Evolutionary conservation across 2,113 vertebrate species (phyloP).

Genomic region (Scomber scombrus): DNA sequence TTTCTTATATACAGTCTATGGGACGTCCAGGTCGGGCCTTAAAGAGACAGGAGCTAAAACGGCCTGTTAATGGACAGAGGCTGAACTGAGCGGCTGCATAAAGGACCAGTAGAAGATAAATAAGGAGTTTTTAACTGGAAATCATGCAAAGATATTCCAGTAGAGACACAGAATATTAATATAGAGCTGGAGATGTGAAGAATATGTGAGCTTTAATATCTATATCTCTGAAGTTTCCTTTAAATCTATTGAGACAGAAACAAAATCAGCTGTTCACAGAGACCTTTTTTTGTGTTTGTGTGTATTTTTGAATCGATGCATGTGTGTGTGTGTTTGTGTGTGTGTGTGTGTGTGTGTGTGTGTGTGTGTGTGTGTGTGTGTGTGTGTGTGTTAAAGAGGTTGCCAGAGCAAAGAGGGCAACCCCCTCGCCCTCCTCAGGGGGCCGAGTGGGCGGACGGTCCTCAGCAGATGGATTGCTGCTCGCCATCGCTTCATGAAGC

Average conservation of each 20-base stretch:
- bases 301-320: constrained; percentile 9
- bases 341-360: background rate
- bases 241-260: background rate
- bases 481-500: constrained; percentile 48
- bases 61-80: too few relatives aligned
- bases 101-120: too few relatives aligned
- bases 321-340: constrained; percentile 4
- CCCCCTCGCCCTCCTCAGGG: constrained; percentile 56
- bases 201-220: too few relatives aligned
- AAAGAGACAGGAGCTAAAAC: too few relatives aligned
- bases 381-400: constrained; percentile 38
- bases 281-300: background rate
- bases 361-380: constrained; percentile 30
- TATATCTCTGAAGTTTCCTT: too few relatives aligned
- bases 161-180: too few relatives aligned
- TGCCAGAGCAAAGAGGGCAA: constrained; percentile 50
- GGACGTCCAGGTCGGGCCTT: too few relatives aligned
- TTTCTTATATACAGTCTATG: too few relatives aligned
- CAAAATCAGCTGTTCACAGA: background rate
- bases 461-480: constrained; percentile 72
- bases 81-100: too few relatives aligned
- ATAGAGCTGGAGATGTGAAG: too few relatives aligned
- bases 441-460: constrained; percentile 70
- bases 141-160: too few relatives aligned
- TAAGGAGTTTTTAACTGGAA: too few relatives aligned